Evolutionary conservation across 2,113 vertebrate genomes (phyloP).

Genomic region (Elachura formosa): DNA sequence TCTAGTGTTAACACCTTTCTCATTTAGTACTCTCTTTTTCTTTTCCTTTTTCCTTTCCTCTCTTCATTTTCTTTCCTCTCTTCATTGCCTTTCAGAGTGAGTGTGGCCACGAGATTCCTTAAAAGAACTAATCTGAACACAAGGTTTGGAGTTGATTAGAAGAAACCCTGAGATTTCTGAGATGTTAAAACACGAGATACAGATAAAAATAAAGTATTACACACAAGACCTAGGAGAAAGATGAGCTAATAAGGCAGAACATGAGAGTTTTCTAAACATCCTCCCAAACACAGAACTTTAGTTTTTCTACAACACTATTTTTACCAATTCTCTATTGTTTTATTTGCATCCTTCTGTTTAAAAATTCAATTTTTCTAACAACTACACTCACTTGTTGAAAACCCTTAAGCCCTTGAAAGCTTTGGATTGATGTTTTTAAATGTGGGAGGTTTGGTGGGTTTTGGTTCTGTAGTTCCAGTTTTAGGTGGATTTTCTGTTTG

Average conservation of each 20-base stretch:
- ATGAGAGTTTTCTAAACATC: neutral
- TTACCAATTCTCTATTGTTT: neutral
- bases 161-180: neutral
- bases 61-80: neutral
- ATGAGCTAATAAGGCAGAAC: neutral
- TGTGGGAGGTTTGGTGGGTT: accelerated
- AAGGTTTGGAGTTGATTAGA: neutral
- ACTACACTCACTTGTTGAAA: neutral
- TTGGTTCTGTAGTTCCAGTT: neutral
- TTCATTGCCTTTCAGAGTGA: neutral
- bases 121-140: neutral
- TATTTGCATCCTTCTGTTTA: neutral
- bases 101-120: neutral
- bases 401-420: neutral
- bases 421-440: neutral
- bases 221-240: neutral
- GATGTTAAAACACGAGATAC: neutral
- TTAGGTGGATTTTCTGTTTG: neutral
- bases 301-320: neutral
- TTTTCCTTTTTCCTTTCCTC: neutral
- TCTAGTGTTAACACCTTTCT: neutral
- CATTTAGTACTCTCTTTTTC: neutral
- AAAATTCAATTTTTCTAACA: neutral
- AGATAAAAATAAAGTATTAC: neutral
- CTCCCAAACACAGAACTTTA: neutral